Percentiles rank a stretch among this genome's conserved stretches.
Conservation (phyloP, 2,888 invertebrate genomes). For the Euproctis similis region DNA sequence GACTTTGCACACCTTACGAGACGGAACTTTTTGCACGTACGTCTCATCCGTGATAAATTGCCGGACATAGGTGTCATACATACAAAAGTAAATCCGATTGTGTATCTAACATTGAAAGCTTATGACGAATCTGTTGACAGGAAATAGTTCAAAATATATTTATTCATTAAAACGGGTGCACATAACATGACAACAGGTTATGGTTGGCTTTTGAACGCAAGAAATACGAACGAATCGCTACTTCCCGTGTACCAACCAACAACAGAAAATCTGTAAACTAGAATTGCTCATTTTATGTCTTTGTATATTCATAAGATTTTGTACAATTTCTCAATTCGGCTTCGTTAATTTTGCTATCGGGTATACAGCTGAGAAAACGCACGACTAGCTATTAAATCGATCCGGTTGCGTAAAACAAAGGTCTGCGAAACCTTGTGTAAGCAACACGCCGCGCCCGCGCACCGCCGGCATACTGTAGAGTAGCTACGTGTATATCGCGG, state of each 20-base stretch:
- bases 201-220: no score
- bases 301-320: no score
- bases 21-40: constrained; percentile 26
- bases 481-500: no score
- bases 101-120: constrained; percentile 33
- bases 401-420: constrained; percentile 76
- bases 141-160: constrained; percentile 9
- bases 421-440: constrained; percentile 75
- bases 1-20: constrained; percentile 31
- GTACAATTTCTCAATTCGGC: constrained; percentile 34
- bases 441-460: constrained; percentile 66
- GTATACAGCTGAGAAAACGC: constrained; percentile 67
- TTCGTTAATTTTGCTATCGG: constrained; percentile 41
- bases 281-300: no score
- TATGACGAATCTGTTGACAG: constrained; percentile 20
- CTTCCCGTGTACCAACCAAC: no score
- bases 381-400: constrained; percentile 72
- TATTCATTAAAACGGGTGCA: background rate
- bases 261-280: no score
- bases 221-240: no score
- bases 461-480: no score
- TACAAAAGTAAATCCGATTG: constrained; percentile 54
- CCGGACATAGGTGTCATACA: constrained; percentile 58
- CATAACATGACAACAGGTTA: no score
- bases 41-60: constrained; percentile 34